Base-by-base conservation (phyloP, 2,888 invertebrate genomes). In the Pristionchus entomophagus region DNA sequence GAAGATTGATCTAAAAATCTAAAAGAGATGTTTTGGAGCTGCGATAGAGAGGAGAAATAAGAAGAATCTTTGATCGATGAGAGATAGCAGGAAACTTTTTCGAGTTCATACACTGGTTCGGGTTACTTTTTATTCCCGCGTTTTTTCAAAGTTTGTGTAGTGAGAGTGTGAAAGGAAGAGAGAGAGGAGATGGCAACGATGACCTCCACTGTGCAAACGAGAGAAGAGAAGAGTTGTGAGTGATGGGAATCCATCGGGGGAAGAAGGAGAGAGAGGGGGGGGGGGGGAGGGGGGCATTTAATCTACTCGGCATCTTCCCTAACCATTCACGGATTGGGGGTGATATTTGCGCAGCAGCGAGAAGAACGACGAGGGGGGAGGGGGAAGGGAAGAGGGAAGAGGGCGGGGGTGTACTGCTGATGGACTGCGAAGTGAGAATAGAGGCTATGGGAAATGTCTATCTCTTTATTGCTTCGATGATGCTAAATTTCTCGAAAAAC, bases 321-420 rank as follows among this genome's bases (percentile, higher is more conserved):
- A 69, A 69, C 38, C 69, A 69, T 62, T 62, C 62, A 62, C 62
- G 62, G 62, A 62, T 69, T 69, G 69, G 38, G 69, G 62, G 62
- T 32, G 22, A 17, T 69, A 69, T 69, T 69, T 69, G 69, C 69
- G 69, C 69, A 69, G 69, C 69, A 26, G 45, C 29, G 78, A 49
- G 78, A 78, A 49, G 78, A 78, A 17, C n/a, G 78, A 78, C n/a
- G n/a, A n/a, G n/a, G n/a, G n/a, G n/a, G n/a, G n/a, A n/a, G n/a
- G 78, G 29, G 41, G 22, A 69, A 41, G 69, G 38, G 38, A 41
- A 41, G 69, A 38, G 10, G n/a, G 69, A 22, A 65, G 14, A 4
- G 26, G n/a, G n/a, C 38, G 69, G 22, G 69, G 69, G 38, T 17
- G 69, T 29, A 65, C 65, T 65, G 65, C 3, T 22, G 17, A 32